A percentile compares a stretch with the other conserved stretches of the same genome.
These are phyloP conservation scores for Seriola aureovittata DNA, from an alignment of 2,113 vertebrate genomes.

Conservation along the genomic window DNA sequence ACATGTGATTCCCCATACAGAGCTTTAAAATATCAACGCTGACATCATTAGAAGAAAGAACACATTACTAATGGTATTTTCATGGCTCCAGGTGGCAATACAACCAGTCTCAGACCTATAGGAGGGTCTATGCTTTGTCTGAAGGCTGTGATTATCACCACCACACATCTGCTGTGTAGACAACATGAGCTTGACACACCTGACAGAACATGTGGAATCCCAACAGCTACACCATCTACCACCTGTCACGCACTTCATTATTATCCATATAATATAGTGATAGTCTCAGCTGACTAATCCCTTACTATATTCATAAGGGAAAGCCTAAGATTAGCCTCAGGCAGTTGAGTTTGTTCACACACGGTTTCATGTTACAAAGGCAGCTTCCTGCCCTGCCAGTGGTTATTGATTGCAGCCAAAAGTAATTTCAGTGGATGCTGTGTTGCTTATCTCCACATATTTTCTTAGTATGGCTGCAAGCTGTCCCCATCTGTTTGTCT, in stretches of 20 bases:
- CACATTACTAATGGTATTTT: not conserved
- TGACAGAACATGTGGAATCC: conserved; percentile 25
- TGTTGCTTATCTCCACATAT: conserved; percentile 56
- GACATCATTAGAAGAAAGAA: not conserved
- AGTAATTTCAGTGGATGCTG: conserved; percentile 51
- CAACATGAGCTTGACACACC: conserved; percentile 15
- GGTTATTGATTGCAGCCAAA: conserved; percentile 60
- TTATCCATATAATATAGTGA: conserved; percentile 25
- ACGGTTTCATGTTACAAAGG: conserved; percentile 32
- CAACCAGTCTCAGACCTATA: not conserved
- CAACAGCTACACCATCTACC: conserved; percentile 19
- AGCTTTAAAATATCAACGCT: too few species aligned
- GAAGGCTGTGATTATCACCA: conserved; percentile 14
- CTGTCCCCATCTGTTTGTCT: conserved; percentile 71
- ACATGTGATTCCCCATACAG: too few species aligned
- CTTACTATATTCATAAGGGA: not conserved
- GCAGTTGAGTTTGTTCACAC: conserved; percentile 50
- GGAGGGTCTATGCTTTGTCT: not conserved
- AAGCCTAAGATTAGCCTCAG: conserved; percentile 32
- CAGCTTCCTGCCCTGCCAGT: conserved; percentile 29
- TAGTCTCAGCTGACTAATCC: conserved; percentile 20
- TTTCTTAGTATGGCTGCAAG: conserved; percentile 62
- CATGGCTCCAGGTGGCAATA: not conserved
- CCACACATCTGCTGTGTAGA: conserved; percentile 11
- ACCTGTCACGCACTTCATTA: conserved; percentile 33